Conservation (phyloP, 1,140 invertebrate species). For the Carposina sasakii region DNA sequence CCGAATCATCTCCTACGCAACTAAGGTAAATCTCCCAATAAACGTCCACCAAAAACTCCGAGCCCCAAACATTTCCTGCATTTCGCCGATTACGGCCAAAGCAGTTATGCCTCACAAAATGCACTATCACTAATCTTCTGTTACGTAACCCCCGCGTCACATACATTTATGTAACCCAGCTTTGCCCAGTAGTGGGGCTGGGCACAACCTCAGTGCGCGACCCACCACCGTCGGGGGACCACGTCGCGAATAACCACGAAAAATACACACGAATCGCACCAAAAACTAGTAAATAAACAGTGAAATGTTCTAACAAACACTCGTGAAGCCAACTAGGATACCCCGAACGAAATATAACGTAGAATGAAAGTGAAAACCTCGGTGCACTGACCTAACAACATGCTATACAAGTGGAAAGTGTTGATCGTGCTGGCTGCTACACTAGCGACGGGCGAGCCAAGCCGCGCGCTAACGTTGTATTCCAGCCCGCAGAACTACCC, state of each 20-base stretch:
- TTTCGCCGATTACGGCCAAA: not conserved
- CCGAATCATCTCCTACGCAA: no score
- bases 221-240: constrained; percentile 20
- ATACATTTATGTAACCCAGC: constrained; percentile 49
- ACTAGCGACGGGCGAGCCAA: constrained; percentile 46
- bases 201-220: constrained; percentile 32
- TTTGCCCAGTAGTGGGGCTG: constrained; percentile 15
- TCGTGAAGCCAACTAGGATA: not conserved
- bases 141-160: constrained; percentile 44
- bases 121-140: constrained; percentile 7
- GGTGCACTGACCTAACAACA: constrained; percentile 58
- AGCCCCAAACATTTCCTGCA: not conserved
- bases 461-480: constrained; percentile 51
- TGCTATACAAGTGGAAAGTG: constrained; percentile 68
- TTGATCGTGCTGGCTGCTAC: constrained; percentile 52
- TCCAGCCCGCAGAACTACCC: constrained; percentile 41
- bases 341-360: constrained; percentile 4
- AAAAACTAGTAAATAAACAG: constrained; percentile 21
- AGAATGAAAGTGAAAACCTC: constrained; percentile 63
- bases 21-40: no score
- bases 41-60: no score
- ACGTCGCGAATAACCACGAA: constrained; percentile 21
- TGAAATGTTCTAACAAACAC: no score
- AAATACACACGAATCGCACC: constrained; percentile 11
- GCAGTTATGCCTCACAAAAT: not conserved